Evolutionary conservation across 2,113 vertebrate genomes (phyloP).

Genomic region (Prunella himalayana): DNA sequence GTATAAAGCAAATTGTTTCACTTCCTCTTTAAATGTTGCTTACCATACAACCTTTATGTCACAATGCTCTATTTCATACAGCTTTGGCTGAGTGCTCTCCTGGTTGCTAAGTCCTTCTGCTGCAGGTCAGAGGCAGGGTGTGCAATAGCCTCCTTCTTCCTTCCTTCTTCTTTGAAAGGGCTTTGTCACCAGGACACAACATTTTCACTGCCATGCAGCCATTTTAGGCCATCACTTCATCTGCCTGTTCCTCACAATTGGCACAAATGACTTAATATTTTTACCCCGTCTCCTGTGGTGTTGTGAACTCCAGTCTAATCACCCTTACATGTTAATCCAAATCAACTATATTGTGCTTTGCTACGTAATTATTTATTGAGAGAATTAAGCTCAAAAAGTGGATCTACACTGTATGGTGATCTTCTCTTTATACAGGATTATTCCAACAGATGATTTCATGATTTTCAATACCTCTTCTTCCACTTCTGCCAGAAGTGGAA

Average conservation of each 20-base stretch:
- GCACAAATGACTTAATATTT: neutral
- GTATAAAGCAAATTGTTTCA: neutral
- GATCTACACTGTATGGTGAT: neutral
- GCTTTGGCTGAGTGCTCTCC: neutral
- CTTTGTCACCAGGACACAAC: neutral
- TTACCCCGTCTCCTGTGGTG: neutral
- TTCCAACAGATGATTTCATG: neutral
- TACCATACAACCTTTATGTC: neutral
- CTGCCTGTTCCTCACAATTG: neutral
- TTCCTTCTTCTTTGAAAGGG: neutral
- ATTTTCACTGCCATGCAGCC: neutral
- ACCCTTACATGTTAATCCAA: neutral
- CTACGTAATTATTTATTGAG: neutral
- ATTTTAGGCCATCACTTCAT: neutral
- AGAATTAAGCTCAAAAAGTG: neutral
- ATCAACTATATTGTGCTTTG: neutral
- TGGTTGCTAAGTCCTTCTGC: neutral
- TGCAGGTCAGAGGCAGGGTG: neutral
- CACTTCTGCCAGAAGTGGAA: neutral
- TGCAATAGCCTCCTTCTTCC: neutral
- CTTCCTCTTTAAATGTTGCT: neutral
- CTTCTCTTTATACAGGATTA: neutral
- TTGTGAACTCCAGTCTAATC: neutral
- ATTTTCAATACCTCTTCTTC: neutral
- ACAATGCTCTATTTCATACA: neutral